A percentile compares a stretch with the other conserved stretches of the same genome.
Evolutionary conservation across 1,140 invertebrate genomes (phyloP).

Genomic region (Helicoverpa zea): DNA sequence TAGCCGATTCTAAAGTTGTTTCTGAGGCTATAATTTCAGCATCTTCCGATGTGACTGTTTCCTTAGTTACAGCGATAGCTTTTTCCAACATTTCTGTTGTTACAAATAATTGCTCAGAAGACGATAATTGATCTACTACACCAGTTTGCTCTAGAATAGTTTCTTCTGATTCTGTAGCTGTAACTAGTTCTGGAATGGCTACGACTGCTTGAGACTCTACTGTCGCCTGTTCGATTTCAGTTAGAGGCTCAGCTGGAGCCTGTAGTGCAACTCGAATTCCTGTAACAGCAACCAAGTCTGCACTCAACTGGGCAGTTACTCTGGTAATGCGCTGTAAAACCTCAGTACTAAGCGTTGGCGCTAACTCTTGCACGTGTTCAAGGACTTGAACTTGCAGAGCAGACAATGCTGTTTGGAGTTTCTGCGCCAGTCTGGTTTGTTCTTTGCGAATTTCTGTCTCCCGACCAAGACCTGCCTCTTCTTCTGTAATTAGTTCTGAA

Average conservation of each 20-base stretch:
- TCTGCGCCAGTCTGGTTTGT: slow-evolving; percentile 60
- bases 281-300: slow-evolving; percentile 60
- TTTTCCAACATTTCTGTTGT: slow-evolving; percentile 45
- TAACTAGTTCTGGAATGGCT: neutral
- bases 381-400: slow-evolving; percentile 65
- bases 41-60: slow-evolving; percentile 52
- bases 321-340: slow-evolving; percentile 60
- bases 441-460: slow-evolving; percentile 50
- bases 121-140: neutral
- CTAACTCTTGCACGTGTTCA: slow-evolving; percentile 60
- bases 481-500: slow-evolving; percentile 42
- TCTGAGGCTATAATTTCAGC: neutral
- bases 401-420: slow-evolving; percentile 65
- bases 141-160: slow-evolving; percentile 10
- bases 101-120: slow-evolving; percentile 37
- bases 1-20: neutral
- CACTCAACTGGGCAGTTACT: slow-evolving; percentile 60
- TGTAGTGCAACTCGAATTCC: slow-evolving; percentile 51
- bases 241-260: slow-evolving; percentile 31
- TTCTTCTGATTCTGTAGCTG: neutral
- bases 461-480: slow-evolving; percentile 33
- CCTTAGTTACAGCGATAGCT: slow-evolving; percentile 55
- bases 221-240: slow-evolving; percentile 18
- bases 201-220: slow-evolving; percentile 11
- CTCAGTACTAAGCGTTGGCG: slow-evolving; percentile 54